Evolutionary conservation across 2,888 invertebrate genomes (phyloP), one percentile per base, ranked within the genome.

Genomic region (Tachina fera): DNA sequence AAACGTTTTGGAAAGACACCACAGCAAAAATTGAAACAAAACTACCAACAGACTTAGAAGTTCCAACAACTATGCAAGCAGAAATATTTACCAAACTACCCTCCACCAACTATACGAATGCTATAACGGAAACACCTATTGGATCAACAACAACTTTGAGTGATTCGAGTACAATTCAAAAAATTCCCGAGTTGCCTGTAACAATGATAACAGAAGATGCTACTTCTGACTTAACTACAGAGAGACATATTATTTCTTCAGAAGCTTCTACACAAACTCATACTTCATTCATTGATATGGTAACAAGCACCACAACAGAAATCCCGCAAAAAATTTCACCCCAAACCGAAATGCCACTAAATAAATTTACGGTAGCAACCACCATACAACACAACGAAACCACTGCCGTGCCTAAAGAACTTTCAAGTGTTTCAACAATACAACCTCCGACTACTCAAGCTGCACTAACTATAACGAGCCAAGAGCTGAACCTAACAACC

Each of bases 401-500:
- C 63, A 72, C 84, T 0, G 8, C 19, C 9, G 22, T 68, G 0
- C 31, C 65, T 43, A 77, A 74, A 0, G 51, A 51, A 19, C 1
- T 31, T 49, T 22, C 47, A 10, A 47, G 14, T 6, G 49, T 53
- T 53, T 13, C 45, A 14, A 13, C 71, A 22, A 14, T 3, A 58
- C 2, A 58, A 47, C 9, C 13, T 60, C 14, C 60, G 0, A 60
- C 22, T 4, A 51, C 47, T 19, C 16, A 31, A 68, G 11, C 14
- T 4, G 19, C 45, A 2, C 16, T 13, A 8, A 63, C 65, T 16
- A 53, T 67, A 56, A 60, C 68, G 1, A 56, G 14, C 14, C 70
- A 63, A 16, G 65, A 63, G 16, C 56, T 77, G 16, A 81, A 84
- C 14, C 39, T 81, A 49, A 77, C 84, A 43, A 72, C 76, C 11